Base-by-base conservation (phyloP, 2,888 invertebrate species). In the Caenorhabditis uteleia region DNA sequence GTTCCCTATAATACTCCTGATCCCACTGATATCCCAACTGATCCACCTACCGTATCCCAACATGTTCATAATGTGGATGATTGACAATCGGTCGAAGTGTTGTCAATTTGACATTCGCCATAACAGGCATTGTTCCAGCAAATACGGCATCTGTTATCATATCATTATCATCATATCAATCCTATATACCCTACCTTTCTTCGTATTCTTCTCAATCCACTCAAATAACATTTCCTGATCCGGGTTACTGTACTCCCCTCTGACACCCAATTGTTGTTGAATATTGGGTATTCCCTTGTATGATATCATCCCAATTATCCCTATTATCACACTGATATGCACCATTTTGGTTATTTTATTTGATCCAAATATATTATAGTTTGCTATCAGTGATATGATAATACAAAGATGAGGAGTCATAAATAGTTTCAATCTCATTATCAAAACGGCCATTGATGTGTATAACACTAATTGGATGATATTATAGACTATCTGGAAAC, bases 51-150 rank as follows among this genome's bases (percentile, higher is more conserved):
- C 91, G 88, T 69, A 91, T 88, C 48, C 89, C 89, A 27, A 87
- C 87, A 84, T 91, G 89, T 83, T 93, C 93, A 80, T 92, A 91
- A 82, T 92, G 92, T 0, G 93, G 92, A 84, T 93, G 92, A 68
- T 91, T 90, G 0, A 91, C 89, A 43, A 93, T 88, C 0, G 92
- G 90, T 26, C 92, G 86, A 7, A 88, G 85, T 0, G 92, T 90
- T 12, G 89, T 88, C 53, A 93, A 85, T 85, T 92, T 88, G 14
- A 93, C 86, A 34, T 90, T 89, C 10, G 92, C 91, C 88, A 91
- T 89, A 0, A 91, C 86, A 0, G 92, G 91, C 89, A 92, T 90
- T 43, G 92, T 90, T 5, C 92, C 92, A 18, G 91, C 92, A 86
- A 92, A 92, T 29, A 89, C 90, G 0, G 89, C 89, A 67, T 88